Percentiles rank a stretch among this genome's conserved stretches.
These are phyloP conservation scores for Tragelaphus buxtoni DNA, from an alignment of 2,113 vertebrate genomes.

Conservation along the genomic window DNA sequence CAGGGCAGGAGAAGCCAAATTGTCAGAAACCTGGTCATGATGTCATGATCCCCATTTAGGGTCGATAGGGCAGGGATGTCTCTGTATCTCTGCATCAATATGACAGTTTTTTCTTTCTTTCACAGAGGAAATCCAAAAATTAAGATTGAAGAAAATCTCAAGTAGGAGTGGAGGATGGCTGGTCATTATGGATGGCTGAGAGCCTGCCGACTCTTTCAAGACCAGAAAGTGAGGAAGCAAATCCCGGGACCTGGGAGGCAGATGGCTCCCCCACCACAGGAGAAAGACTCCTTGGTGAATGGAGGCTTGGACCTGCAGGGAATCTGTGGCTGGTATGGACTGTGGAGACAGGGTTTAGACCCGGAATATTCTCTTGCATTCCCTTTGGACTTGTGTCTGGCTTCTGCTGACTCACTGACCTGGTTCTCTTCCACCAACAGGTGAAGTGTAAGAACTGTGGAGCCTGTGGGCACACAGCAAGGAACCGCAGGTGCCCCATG, in stretches of 20 bases:
- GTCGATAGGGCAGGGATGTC: too few species aligned
- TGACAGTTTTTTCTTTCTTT: background rate
- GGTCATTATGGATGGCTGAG: fast-evolving
- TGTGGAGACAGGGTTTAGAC: fast-evolving
- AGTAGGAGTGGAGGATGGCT: background rate
- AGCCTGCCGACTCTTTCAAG: background rate
- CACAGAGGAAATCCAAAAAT: background rate
- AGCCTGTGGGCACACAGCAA: background rate
- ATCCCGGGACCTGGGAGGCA: fast-evolving
- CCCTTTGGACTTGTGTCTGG: fast-evolving
- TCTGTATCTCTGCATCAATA: too few species aligned
- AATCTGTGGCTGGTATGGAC: fast-evolving
- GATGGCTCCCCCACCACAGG: fast-evolving
- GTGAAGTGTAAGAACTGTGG: background rate
- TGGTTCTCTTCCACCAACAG: background rate
- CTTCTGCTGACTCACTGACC: too few species aligned
- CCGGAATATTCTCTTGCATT: fast-evolving
- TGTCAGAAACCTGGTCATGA: background rate
- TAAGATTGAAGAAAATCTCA: background rate
- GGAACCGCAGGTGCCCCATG: background rate
- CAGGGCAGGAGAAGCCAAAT: background rate
- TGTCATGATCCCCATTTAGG: background rate
- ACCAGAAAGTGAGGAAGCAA: background rate
- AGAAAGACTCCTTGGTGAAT: background rate
- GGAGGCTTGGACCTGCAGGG: fast-evolving